Base-by-base conservation (phyloP, 2,797 vertebrate species). In the Eremophila alpestris region DNA sequence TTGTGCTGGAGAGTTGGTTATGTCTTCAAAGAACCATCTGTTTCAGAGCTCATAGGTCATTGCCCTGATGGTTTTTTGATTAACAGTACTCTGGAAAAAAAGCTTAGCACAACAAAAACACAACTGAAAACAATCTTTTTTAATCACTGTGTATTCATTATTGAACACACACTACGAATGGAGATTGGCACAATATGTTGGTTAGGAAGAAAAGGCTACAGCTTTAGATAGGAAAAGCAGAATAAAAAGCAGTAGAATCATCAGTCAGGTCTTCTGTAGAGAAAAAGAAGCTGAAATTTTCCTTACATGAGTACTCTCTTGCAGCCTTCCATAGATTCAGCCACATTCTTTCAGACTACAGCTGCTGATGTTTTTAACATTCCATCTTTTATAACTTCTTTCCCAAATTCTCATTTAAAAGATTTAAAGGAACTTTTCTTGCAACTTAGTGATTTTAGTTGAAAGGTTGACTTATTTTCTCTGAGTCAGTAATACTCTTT, bases 31-130 rank as follows among this genome's bases (percentile, higher is more conserved):
- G 71, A 85, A 52, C n/a, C n/a, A 40, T 78, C 70, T 87, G 55
- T 87, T 95, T 89, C 34, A 73, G 73, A 93, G 43, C 51, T 84
- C 14, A 17, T 64, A 92, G 78, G 67, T 82, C 59, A 30, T 89
- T 92, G 71, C 43, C 19, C 58, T 84, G 51, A 71, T 87, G 36
- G 36, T 58, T 79, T 78, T 45, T 85, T 69, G 45, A 52, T 86
- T 77, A 88, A 63, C 54, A 77, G 22, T 91, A 48, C 18, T 60
- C 45, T 87, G 62, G 12, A 21, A 62, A 75, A 85, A 83, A 52
- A 63, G 15, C 17, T 29, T 21, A 64, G n/a, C 29, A 55, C 10
- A 55, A 74, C 23, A 91, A 65, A 82, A 46, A 12, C 27, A 49
- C 23, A 79, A 54, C 22, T 79, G 46, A 84, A 84, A 82, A 51